Percentiles rank a stretch among this genome's conserved stretches.
Evolutionary conservation across 2,888 invertebrate genomes (phyloP).

Genomic region (Tinea pellionella): DNA sequence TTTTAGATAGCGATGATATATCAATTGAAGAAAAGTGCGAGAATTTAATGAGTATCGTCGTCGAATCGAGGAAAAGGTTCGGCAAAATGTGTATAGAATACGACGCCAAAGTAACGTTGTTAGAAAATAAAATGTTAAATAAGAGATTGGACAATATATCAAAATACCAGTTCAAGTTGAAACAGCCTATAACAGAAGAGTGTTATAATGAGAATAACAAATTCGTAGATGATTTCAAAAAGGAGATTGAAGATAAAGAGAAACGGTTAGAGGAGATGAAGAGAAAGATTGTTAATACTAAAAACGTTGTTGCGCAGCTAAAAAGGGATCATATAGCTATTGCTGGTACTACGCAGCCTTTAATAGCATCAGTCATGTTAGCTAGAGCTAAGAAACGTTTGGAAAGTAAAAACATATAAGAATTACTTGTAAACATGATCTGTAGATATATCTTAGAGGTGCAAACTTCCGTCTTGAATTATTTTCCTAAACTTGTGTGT

Average conservation of each 20-base stretch:
- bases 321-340: conserved; percentile 33
- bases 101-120: conserved; percentile 35
- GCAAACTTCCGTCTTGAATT: no score
- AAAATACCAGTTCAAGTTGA: conserved; percentile 38
- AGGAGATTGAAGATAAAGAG: conserved; percentile 31
- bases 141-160: conserved; percentile 39
- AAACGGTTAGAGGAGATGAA: conserved; percentile 31
- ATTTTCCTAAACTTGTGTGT: no score
- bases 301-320: conserved; percentile 37
- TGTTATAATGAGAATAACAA: conserved; percentile 27
- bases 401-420: neutral
- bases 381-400: conserved; percentile 28
- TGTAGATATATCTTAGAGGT: neutral
- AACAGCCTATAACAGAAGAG: conserved; percentile 26
- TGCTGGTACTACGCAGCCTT: conserved; percentile 31
- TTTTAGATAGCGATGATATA: neutral
- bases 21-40: conserved; percentile 42
- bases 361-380: conserved; percentile 36
- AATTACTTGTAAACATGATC: neutral
- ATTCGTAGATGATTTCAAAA: conserved; percentile 36
- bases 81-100: conserved; percentile 49
- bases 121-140: conserved; percentile 47
- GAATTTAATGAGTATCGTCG: conserved; percentile 51
- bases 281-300: conserved; percentile 33
- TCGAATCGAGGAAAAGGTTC: conserved; percentile 54